Percentiles rank a stretch among this genome's conserved stretches.
Evolutionary conservation across 2,888 invertebrate genomes (phyloP).

Genomic region (Julus scanicus): DNA sequence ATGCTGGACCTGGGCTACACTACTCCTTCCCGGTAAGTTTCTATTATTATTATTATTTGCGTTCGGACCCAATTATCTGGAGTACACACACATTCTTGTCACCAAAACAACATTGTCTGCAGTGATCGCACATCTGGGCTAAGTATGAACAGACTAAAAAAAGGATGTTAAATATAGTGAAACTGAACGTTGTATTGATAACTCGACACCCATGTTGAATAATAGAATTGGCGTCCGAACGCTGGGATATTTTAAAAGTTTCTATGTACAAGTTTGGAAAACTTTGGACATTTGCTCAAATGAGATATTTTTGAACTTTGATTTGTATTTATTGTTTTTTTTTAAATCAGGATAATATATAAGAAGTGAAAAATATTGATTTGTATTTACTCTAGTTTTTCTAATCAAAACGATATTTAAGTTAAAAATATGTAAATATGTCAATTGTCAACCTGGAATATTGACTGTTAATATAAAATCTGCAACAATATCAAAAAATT

Average conservation of each 20-base stretch:
- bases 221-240: neutral
- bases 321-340: neutral
- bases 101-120: neutral
- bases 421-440: neutral
- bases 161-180: constrained; percentile 18
- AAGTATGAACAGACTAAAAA: neutral
- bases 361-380: neutral
- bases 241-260: neutral
- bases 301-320: neutral
- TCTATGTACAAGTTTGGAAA: neutral
- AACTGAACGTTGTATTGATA: neutral
- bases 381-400: neutral
- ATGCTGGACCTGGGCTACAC: constrained; percentile 56
- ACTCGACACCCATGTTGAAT: constrained; percentile 6
- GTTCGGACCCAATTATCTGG: neutral
- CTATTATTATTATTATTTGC: neutral
- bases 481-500: neutral
- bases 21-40: constrained; percentile 56
- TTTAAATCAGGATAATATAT: neutral
- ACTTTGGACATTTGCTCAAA: neutral
- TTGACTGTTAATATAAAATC: no score
- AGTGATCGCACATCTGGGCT: neutral
- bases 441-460: no score
- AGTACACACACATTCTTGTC: neutral
- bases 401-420: neutral